Conservation (phyloP, 1,140 invertebrate species). For the Latrodectus geometricus region DNA sequence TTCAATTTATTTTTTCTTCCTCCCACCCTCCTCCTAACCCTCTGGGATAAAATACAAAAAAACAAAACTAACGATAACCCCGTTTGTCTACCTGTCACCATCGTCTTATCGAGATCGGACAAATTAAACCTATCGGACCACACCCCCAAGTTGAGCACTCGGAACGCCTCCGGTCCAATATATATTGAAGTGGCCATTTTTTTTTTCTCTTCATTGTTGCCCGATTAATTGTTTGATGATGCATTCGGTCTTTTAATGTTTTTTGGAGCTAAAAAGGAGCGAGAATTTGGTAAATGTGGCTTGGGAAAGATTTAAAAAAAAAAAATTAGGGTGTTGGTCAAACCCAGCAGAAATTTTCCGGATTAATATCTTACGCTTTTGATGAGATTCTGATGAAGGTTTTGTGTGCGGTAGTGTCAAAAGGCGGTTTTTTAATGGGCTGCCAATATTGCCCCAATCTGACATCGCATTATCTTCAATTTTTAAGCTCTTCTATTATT, state of each 20-base stretch:
- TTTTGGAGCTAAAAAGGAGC: neutral
- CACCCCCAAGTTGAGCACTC: constrained; percentile 34
- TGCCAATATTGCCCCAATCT: neutral
- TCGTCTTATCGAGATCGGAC: constrained; percentile 55
- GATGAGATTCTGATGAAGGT: constrained; percentile 34
- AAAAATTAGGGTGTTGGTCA: constrained; percentile 43
- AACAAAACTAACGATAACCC: constrained; percentile 40
- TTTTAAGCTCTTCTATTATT: no score
- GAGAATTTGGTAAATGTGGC: neutral
- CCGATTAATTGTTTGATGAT: neutral
- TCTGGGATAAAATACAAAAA: neutral
- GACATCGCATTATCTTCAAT: no score
- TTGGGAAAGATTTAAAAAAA: neutral
- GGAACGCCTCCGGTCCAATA: constrained; percentile 44
- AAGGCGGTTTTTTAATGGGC: constrained; percentile 17
- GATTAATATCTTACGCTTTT: constrained; percentile 42
- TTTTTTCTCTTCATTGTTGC: constrained; percentile 41
- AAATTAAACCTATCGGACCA: constrained; percentile 53
- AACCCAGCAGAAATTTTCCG: neutral
- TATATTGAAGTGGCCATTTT: constrained; percentile 23
- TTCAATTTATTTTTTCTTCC: neutral
- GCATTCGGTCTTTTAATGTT: neutral
- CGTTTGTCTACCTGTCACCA: constrained; percentile 61
- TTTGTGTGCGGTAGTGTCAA: constrained; percentile 14
- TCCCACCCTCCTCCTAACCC: neutral